A percentile compares a stretch with the other conserved stretches of the same genome.
Evolutionary conservation across 2,797 vertebrate genomes (phyloP).

Genomic region (Diplodus sargus): DNA sequence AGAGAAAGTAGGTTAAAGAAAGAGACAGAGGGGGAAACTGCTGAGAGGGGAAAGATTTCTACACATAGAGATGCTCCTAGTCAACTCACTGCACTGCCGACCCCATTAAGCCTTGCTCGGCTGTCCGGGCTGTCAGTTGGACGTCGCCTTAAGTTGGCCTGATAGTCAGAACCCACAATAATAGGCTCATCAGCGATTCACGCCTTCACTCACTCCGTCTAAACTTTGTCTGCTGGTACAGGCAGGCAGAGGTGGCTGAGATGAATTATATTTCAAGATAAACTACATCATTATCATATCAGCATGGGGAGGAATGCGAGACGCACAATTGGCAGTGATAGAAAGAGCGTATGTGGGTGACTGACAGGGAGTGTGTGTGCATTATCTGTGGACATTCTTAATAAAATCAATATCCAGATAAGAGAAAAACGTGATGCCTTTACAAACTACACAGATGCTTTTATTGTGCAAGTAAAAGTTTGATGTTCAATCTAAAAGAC

Average conservation of each 20-base stretch:
- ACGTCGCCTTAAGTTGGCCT: constrained; percentile 58
- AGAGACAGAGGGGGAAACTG: constrained; percentile 48
- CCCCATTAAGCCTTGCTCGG: constrained; percentile 67
- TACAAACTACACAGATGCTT: not conserved
- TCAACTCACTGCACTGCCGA: constrained; percentile 55
- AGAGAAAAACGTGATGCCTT: not conserved
- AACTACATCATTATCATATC: not conserved
- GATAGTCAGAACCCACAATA: constrained; percentile 69
- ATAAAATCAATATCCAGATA: constrained; percentile 41
- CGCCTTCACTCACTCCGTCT: constrained; percentile 30
- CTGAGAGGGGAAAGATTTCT: constrained; percentile 65
- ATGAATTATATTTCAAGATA: constrained; percentile 24
- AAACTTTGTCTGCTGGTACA: constrained; percentile 24
- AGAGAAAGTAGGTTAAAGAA: constrained; percentile 63
- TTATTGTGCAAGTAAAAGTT: not conserved
- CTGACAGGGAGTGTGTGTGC: not conserved
- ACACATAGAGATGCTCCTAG: constrained; percentile 58
- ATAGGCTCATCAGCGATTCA: constrained; percentile 69
- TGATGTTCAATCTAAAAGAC: not conserved
- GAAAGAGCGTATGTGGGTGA: not conserved
- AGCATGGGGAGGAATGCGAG: not conserved
- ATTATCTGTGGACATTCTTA: constrained; percentile 23
- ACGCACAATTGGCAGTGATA: not conserved
- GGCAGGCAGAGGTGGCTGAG: constrained; percentile 5
- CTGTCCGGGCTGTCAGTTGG: constrained; percentile 72